These are phyloP conservation scores for Ptychochromis oligacanthus DNA, from an alignment of 2,113 vertebrate species.

Conservation along the genomic window DNA sequence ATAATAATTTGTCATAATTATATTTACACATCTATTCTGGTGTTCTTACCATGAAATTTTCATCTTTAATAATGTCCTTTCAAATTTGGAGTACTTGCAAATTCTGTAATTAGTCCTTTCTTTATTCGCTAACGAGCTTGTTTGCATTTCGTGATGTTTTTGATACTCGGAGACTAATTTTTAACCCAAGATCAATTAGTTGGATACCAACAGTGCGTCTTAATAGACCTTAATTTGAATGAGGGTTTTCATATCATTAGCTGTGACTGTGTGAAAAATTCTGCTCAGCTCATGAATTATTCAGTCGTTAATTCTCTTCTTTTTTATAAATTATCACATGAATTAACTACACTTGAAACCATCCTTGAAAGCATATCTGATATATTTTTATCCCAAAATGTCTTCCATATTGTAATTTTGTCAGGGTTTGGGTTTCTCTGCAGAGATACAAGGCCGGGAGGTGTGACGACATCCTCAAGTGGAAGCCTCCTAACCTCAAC, in stretches of 20 bases:
- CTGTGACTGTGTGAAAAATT: slow-evolving; percentile 24
- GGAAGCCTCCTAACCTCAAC: slow-evolving; percentile 98
- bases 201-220: slow-evolving; percentile 2
- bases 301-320: slow-evolving; percentile 17
- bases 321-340: neutral
- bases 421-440: neutral
- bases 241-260: slow-evolving; percentile 37
- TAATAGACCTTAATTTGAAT: slow-evolving; percentile 30
- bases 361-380: neutral
- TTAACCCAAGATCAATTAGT: neutral
- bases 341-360: neutral
- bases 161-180: neutral
- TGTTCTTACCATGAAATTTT: neutral
- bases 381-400: neutral
- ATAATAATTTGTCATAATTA: slow-evolving; percentile 11
- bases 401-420: neutral
- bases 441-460: slow-evolving; percentile 95
- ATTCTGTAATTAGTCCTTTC: slow-evolving; percentile 1
- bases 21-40: slow-evolving; percentile 9
- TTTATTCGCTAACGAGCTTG: neutral
- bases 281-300: slow-evolving; percentile 25
- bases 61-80: neutral
- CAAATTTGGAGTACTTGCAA: neutral
- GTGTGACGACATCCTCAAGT: slow-evolving; percentile 98
- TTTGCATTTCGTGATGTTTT: neutral